Conservation (phyloP, 2,113 vertebrate genomes). For the Sisor rabdophorus region DNA sequence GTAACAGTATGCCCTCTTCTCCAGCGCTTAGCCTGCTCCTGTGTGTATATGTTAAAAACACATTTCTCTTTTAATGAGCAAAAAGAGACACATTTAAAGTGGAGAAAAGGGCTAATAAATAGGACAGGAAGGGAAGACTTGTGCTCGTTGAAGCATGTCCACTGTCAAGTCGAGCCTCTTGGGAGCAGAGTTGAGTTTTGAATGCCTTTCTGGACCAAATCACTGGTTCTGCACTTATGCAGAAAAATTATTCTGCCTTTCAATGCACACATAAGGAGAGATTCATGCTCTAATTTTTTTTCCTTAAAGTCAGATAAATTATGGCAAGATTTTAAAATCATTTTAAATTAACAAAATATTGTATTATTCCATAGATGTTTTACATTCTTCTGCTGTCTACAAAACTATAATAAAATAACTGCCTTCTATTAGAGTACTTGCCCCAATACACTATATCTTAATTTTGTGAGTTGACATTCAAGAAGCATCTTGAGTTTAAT, state of each 20-base stretch:
- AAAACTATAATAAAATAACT: background rate
- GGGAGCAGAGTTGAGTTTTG: constrained; percentile 74
- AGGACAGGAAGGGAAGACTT: background rate
- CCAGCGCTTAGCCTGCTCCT: constrained; percentile 39
- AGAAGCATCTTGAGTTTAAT: background rate
- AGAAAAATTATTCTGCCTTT: constrained; percentile 1
- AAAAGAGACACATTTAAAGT: constrained; percentile 29
- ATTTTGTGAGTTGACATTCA: background rate
- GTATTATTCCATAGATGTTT: background rate
- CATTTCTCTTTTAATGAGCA: constrained; percentile 36
- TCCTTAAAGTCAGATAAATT: background rate
- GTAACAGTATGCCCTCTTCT: constrained; percentile 34
- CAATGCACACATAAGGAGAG: constrained; percentile 12
- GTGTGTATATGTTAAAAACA: constrained; percentile 25
- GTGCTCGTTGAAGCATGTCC: constrained; percentile 69
- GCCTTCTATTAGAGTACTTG: background rate
- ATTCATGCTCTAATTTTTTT: background rate
- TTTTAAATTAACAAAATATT: no score
- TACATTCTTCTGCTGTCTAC: background rate
- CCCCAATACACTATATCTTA: background rate
- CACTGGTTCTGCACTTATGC: constrained; percentile 15
- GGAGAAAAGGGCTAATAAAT: constrained; percentile 21
- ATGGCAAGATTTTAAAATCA: background rate
- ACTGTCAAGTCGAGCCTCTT: constrained; percentile 82
- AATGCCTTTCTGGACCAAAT: constrained; percentile 38